phyloP scores from a whole-genome alignment of 2,113 vertebrate species.

The Pandion haliaetus region DNA sequence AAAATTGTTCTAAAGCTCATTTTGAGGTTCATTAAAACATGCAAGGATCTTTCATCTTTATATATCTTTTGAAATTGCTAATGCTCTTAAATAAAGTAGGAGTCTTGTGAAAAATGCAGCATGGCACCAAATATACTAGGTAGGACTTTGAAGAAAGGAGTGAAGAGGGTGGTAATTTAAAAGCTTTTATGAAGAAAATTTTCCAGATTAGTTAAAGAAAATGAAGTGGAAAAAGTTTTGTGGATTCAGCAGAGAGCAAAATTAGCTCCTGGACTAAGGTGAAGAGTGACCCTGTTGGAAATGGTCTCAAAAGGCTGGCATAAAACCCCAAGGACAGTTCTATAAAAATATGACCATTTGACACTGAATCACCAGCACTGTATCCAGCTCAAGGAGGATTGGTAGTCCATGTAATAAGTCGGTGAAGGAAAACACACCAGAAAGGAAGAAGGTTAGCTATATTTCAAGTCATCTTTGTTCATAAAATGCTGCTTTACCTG shows the following conservation, averaged over 20 bases:
- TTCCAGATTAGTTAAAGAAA: not conserved
- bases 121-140: not conserved
- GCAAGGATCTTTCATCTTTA: constrained; percentile 50
- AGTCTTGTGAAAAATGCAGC: not conserved
- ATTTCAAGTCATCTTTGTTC: not conserved
- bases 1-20: constrained; percentile 54
- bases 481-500: not conserved
- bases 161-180: not conserved
- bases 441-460: not conserved
- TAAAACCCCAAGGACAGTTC: not conserved
- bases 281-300: not conserved
- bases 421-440: not conserved
- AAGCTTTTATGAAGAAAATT: not conserved
- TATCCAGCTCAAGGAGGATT: too few species aligned
- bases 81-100: constrained; percentile 20
- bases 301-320: not conserved
- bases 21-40: constrained; percentile 52
- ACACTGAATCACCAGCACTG: not conserved
- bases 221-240: not conserved
- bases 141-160: not conserved
- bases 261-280: not conserved
- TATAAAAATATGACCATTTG: not conserved
- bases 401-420: not conserved
- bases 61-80: constrained; percentile 35
- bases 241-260: not conserved